These are phyloP conservation scores for Formica exsecta DNA, from an alignment of 1,140 invertebrate genomes.

Conservation along the genomic window DNA sequence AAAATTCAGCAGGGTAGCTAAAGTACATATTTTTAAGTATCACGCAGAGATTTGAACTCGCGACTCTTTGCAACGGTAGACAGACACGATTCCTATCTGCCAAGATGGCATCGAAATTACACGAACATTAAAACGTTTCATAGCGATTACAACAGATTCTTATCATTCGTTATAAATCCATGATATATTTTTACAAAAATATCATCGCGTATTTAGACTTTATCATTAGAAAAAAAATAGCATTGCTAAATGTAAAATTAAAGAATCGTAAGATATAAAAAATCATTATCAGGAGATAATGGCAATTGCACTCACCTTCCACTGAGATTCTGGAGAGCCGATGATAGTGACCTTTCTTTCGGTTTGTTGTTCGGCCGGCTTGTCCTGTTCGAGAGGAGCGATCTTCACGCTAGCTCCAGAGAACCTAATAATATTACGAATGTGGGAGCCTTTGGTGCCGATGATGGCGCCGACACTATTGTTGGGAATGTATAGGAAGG, in stretches of 20 bases:
- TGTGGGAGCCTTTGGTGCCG: conserved; percentile 98
- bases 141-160: not conserved
- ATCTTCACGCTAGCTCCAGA: conserved; percentile 98
- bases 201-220: too few relatives aligned
- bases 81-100: conserved; percentile 2
- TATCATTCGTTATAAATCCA: too few relatives aligned
- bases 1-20: conserved; percentile 73
- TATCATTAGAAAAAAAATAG: too few relatives aligned
- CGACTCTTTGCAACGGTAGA: not conserved
- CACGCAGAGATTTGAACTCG: conserved; percentile 62
- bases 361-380: conserved; percentile 90
- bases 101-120: conserved; percentile 13
- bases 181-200: too few relatives aligned
- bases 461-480: conserved; percentile 99
- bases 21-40: not conserved
- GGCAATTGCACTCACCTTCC: conserved; percentile 90
- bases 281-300: not conserved
- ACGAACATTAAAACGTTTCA: not conserved
- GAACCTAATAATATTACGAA: conserved; percentile 98
- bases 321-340: conserved; percentile 97
- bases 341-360: conserved; percentile 98
- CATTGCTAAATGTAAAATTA: too few relatives aligned
- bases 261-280: too few relatives aligned
- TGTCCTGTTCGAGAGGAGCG: conserved; percentile 94
- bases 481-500: conserved; percentile 98